These are phyloP conservation scores for Myodes glareolus DNA, from an alignment of 2,113 vertebrate species.

Conservation along the genomic window DNA sequence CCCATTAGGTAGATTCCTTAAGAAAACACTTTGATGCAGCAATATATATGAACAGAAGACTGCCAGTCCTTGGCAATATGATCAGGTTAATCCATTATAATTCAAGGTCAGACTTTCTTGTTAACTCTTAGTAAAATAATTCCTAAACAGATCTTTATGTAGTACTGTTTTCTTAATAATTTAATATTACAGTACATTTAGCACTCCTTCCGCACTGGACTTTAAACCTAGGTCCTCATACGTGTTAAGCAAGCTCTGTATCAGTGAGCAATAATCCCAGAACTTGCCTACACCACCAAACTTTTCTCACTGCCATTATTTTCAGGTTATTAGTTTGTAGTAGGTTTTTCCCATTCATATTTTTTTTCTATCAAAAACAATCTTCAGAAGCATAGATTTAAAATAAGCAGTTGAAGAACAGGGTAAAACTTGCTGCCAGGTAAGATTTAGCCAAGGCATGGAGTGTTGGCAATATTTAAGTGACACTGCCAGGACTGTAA, in stretches of 20 bases:
- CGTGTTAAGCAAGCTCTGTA: too few species aligned
- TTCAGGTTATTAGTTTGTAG: too few species aligned
- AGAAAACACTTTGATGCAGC: neutral
- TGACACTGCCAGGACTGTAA: neutral
- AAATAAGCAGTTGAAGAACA: neutral
- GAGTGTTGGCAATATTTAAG: neutral
- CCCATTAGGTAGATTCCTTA: neutral
- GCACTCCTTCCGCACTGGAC: fast-evolving
- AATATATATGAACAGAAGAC: neutral
- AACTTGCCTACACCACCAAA: too few species aligned
- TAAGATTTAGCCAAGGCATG: neutral
- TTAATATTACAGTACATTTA: neutral
- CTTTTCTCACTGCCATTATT: too few species aligned
- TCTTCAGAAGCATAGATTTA: neutral
- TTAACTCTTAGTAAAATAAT: slow-evolving; percentile 13
- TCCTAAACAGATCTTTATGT: neutral
- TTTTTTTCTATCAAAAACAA: neutral
- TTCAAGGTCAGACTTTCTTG: neutral
- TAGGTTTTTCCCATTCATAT: too few species aligned
- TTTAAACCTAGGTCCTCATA: too few species aligned
- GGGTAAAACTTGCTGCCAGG: neutral
- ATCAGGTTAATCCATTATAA: neutral
- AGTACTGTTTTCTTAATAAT: neutral
- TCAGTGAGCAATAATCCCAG: too few species aligned
- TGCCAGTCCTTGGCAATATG: neutral